Percentiles rank a stretch among this genome's conserved stretches.
phyloP scores from a whole-genome alignment of 1,140 invertebrate species.

The Bemisia tabaci region DNA sequence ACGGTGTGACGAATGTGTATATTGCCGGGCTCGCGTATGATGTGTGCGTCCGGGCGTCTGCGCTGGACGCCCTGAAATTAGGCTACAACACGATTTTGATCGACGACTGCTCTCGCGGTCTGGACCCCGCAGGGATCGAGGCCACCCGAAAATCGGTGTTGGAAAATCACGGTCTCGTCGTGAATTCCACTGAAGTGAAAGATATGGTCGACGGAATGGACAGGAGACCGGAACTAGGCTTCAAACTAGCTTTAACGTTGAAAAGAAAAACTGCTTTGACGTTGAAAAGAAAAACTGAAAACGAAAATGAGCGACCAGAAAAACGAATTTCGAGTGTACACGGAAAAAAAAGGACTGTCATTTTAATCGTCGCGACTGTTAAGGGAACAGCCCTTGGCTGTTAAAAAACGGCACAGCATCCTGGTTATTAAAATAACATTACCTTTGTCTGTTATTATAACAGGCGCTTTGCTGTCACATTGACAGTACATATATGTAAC shows the following conservation, averaged over 20 bases:
- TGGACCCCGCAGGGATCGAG: constrained; percentile 69
- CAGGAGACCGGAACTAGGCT: constrained; percentile 69
- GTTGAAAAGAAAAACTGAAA: no score
- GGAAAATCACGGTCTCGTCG: constrained; percentile 59
- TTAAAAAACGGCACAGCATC: no score
- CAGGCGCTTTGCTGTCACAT: no score
- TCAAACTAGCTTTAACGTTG: constrained; percentile 70
- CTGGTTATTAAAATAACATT: no score
- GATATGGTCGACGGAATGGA: constrained; percentile 76
- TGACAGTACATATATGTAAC: no score
- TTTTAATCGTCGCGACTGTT: no score
- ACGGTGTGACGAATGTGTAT: constrained; percentile 80
- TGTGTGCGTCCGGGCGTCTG: constrained; percentile 86
- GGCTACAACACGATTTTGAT: constrained; percentile 81
- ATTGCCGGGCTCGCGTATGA: constrained; percentile 93
- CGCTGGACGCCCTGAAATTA: constrained; percentile 68
- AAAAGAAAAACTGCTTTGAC: no score
- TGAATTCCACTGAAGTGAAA: constrained; percentile 55
- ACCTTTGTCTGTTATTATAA: no score
- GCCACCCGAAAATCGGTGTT: constrained; percentile 60
- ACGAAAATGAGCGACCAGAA: no score
- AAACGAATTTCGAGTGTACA: no score
- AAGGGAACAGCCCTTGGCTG: no score
- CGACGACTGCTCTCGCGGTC: constrained; percentile 81
- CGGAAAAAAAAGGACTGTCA: no score